Base-by-base conservation (phyloP, 2,797 vertebrate genomes). In the Leuciscus waleckii region DNA sequence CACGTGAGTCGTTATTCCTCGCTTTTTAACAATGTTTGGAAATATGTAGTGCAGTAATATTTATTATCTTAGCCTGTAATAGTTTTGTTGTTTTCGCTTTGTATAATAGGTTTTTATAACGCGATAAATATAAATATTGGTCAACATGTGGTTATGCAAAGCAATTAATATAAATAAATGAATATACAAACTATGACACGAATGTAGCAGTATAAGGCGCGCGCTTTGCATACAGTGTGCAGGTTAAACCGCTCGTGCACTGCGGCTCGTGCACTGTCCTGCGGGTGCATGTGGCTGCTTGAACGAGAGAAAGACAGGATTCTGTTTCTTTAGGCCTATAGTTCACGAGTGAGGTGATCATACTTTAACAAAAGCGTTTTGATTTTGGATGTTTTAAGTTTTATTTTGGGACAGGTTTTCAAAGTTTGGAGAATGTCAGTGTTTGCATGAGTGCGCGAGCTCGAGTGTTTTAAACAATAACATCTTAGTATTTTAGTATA, bases 1-100 rank as follows among this genome's bases (percentile, higher is more conserved):
- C 92, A 87, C 93, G 95, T 95, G 91, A 95, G 94, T 93, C 81
- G 8, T 65, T 70, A 41, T 81, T 81, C 56, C 23, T 41, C 11
- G 16, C 63, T 37, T 56, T 46, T 41, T 26, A 61, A 35, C 67
- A 37, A n/a, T 39, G 39, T 32, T 46, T 58, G 37, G 21, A 67
- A 69, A 17, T 26, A 29, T 43, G 56, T 1, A 5, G 3, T 23
- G 63, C n/a, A 21, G 29, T 17, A 51, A 29, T 5, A 13, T 51
- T 35, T 19, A 6, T 61, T 26, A 16, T 63, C 13, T 29, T 0
- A 49, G 19, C 49, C 21, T 5, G n/a, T 13, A 4, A 19, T 32
- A 35, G 3, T 41, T 56, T 14, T 56, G 16, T 56, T 16, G 29
- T 41, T 29, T 2, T 29, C 19, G 26, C 41, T 46, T 26, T 46